Percentiles rank a stretch among this genome's conserved stretches.
phyloP scores from a whole-genome alignment of 2,797 vertebrate genomes.

The Hydrocynus forskahlii region DNA sequence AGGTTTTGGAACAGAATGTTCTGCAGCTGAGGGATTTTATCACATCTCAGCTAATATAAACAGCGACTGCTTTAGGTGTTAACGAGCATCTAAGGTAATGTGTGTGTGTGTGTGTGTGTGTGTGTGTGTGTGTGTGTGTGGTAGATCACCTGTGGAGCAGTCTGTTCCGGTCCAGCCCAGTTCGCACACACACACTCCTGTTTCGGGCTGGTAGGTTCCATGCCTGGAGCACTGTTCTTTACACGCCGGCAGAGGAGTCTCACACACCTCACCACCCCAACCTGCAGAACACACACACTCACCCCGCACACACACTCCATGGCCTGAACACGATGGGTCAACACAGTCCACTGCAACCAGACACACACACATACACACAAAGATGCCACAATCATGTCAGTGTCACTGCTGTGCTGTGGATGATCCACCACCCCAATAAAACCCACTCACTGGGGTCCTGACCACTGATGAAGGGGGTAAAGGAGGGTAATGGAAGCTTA shows the following conservation, averaged over 20 bases:
- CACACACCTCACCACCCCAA: slow-evolving; percentile 84
- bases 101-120: neutral
- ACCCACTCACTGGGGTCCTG: too few species aligned
- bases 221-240: slow-evolving; percentile 87
- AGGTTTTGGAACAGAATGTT: too few species aligned
- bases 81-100: neutral
- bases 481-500: too few species aligned
- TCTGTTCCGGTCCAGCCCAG: slow-evolving; percentile 84
- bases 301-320: slow-evolving; percentile 85
- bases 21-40: too few species aligned
- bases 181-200: slow-evolving; percentile 82
- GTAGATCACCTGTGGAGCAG: slow-evolving; percentile 82
- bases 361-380: slow-evolving; percentile 36
- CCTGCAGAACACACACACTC: slow-evolving; percentile 85
- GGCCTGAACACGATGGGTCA: slow-evolving; percentile 83
- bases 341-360: slow-evolving; percentile 80
- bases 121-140: slow-evolving; percentile 27
- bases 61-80: too few species aligned
- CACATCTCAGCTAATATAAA: too few species aligned
- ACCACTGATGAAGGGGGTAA: too few species aligned
- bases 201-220: slow-evolving; percentile 79
- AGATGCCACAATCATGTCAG: too few species aligned
- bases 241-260: slow-evolving; percentile 80
- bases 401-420: too few species aligned
- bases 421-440: too few species aligned